Evolutionary conservation across 2,113 vertebrate genomes (phyloP), one percentile per base, ranked within the genome.

Genomic region (Epinephelus lanceolatus): DNA sequence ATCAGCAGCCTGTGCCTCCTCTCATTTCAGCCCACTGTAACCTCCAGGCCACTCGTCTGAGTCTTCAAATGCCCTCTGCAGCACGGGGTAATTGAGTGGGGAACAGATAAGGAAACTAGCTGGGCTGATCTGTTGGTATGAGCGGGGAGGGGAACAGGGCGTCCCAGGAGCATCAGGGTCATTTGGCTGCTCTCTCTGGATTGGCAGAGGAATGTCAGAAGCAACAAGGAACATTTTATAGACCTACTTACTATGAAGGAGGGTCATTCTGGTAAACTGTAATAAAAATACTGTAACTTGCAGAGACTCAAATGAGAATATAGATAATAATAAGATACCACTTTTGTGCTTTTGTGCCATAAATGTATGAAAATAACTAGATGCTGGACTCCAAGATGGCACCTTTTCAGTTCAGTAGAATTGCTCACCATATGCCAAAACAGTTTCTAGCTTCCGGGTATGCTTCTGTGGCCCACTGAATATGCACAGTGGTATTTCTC

Each of bases 81-180:
- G 88, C 56, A 27, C 88, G 53, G 88, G 78, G 84, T 94, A 93
- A 94, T 93, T 94, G 93, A 95, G 91, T 93, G 90, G 86, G 67
- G 82, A 83, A 55, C 88, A 91, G 95, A 95, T 95, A 95, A 95
- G 92, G 88, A 92, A 91, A 86, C 83, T 89, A 73, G 86, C 89
- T 71, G 86, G 67, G 66, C 69, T 85, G 86, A 91, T 91, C 74
- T 91, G 75, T 88, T 92, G 91, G 85, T 91, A 88, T 91, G 90
- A 90, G 83, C 27, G 9, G 85, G 82, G 79, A 75, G 85, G 78
- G 73, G 73, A 65, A 77, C 52, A 51, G 40, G 76, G 66, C 65
- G 87, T 92, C 91, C 88, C 90, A 74, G 40, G 87, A 92, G 88
- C 90, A 86, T 65, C 67, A 78, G 86, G 89, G 88, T 92, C 88